Percentiles rank a stretch among this genome's conserved stretches.
Evolutionary conservation across 2,888 invertebrate genomes (phyloP).

Genomic region (Sinodicranocentrus sp.): DNA sequence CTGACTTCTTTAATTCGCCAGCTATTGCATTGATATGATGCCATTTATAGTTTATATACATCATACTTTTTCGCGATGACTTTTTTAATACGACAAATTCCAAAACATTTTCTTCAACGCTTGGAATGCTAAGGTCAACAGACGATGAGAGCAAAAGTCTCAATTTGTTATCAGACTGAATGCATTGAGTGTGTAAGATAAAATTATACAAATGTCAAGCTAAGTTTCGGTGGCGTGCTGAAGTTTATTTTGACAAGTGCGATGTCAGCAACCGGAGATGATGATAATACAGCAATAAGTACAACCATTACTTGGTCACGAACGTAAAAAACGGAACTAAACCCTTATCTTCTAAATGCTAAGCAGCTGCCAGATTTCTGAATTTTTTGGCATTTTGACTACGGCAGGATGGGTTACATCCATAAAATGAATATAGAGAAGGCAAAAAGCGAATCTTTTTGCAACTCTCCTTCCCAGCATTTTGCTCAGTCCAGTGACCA

Average conservation of each 20-base stretch:
- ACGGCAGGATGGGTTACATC: no score
- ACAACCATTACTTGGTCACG: not conserved
- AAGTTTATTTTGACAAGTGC: conserved; percentile 23
- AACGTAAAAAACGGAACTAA: no score
- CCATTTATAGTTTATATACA: not conserved
- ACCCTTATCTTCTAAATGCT: conserved; percentile 13
- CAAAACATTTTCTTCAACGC: no score
- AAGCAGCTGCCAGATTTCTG: conserved; percentile 42
- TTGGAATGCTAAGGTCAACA: no score
- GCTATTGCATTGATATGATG: not conserved
- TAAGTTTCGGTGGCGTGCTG: no score
- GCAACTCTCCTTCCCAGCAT: not conserved
- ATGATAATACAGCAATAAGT: not conserved
- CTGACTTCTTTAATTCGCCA: not conserved
- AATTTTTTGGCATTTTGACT: conserved; percentile 23
- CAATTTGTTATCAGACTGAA: not conserved
- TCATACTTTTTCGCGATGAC: not conserved
- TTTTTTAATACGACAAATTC: not conserved
- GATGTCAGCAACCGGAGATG: conserved; percentile 28
- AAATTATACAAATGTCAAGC: no score
- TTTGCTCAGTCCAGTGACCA: not conserved
- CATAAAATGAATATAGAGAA: not conserved
- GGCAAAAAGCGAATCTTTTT: not conserved
- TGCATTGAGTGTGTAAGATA: no score
- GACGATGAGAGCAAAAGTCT: not conserved